Conservation (phyloP, 37 sponge, comb jelly and placozoan genomes). For the Cliona cf. orientalis region DNA sequence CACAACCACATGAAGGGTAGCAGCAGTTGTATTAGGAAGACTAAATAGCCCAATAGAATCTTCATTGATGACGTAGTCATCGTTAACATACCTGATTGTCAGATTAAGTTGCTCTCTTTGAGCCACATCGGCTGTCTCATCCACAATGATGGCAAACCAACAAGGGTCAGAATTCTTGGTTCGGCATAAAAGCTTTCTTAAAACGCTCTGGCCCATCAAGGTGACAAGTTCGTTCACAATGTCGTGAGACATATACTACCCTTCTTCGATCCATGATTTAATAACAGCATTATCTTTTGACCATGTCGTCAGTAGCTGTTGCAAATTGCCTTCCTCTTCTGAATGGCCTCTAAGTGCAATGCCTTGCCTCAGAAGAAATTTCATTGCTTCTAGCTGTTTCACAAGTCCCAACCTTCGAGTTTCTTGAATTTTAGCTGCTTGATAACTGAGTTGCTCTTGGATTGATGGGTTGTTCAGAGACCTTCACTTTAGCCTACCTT, state of each 20-base stretch:
- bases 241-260: background rate
- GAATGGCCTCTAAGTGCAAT: constrained; percentile 1
- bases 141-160: constrained; percentile 59
- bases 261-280: background rate
- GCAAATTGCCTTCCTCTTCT: background rate
- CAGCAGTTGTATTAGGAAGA: constrained; percentile 37
- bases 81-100: constrained; percentile 56
- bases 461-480: background rate
- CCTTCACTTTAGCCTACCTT: background rate
- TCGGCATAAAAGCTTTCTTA: background rate
- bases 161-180: background rate
- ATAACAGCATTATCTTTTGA: background rate
- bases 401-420: background rate
- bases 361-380: background rate
- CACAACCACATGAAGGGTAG: constrained; percentile 20
- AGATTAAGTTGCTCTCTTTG: constrained; percentile 6
- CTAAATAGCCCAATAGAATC: constrained; percentile 46
- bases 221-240: constrained; percentile 11
- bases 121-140: constrained; percentile 63
- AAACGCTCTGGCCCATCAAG: background rate
- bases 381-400: background rate
- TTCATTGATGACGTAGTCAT: constrained; percentile 49
- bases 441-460: background rate
- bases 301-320: background rate
- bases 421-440: background rate